Percentiles rank a stretch among this genome's conserved stretches.
Evolutionary conservation across 2,113 vertebrate genomes (phyloP).

Genomic region (Aptenodytes patagonicus): DNA sequence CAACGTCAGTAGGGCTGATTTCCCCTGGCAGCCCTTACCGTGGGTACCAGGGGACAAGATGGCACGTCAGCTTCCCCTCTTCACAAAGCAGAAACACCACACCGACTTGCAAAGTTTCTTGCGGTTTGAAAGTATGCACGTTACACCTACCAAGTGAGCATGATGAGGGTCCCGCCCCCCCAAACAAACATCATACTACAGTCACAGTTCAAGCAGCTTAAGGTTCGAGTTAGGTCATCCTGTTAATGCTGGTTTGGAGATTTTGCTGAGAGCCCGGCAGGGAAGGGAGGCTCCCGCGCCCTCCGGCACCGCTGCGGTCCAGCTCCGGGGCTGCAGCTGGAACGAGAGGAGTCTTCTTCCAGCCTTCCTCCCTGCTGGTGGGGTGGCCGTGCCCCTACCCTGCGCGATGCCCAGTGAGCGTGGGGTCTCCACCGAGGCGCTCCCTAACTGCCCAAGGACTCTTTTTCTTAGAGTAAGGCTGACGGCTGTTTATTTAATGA

Average conservation of each 20-base stretch:
- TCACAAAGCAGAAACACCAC: background rate
- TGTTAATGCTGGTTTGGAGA: background rate
- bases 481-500: background rate
- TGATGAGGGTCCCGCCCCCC: background rate
- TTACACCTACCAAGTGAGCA: background rate
- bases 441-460: background rate
- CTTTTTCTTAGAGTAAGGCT: background rate
- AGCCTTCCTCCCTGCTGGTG: rapidly evolving
- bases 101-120: rapidly evolving
- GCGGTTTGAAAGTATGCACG: background rate
- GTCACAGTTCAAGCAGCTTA: background rate
- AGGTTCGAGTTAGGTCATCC: background rate
- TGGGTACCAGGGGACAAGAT: background rate
- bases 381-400: background rate
- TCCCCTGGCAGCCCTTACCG: background rate
- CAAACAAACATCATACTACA: rapidly evolving
- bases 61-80: background rate
- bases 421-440: rapidly evolving
- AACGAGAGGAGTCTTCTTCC: background rate
- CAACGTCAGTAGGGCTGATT: background rate
- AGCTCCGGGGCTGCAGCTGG: background rate
- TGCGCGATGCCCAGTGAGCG: background rate
- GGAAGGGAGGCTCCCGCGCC: background rate
- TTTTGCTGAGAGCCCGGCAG: background rate
- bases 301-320: rapidly evolving